phyloP scores from a whole-genome alignment of 2,888 invertebrate genomes.

The Ypsolopha scabrella region DNA sequence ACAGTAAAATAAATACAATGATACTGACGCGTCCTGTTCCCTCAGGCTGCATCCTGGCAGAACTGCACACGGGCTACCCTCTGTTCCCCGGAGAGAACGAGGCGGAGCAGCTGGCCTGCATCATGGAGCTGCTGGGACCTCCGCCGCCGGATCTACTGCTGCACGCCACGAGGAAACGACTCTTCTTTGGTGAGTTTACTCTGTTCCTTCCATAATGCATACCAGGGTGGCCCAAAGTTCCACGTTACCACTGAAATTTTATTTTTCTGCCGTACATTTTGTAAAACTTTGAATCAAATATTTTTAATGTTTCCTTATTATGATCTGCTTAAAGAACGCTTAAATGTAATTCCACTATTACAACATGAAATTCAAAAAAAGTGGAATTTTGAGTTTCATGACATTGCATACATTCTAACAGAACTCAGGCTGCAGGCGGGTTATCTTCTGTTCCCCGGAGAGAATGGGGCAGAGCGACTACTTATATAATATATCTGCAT shows the following conservation, averaged over 20 bases:
- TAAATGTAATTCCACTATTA: no score
- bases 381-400: no score
- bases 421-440: constrained; percentile 97
- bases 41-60: constrained; percentile 92
- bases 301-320: no score
- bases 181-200: constrained; percentile 81
- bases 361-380: no score
- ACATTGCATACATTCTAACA: constrained; percentile 96
- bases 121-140: constrained; percentile 94
- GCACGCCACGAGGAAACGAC: constrained; percentile 84
- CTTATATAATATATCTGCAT: no score
- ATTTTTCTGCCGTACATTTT: no score
- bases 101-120: constrained; percentile 95
- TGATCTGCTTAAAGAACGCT: no score
- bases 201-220: constrained; percentile 1
- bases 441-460: constrained; percentile 95
- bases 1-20: no score
- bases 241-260: no score
- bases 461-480: constrained; percentile 96
- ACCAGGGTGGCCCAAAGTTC: no score
- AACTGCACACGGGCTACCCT: constrained; percentile 95
- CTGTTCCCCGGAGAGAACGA: constrained; percentile 98
- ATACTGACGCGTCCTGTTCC: no score
- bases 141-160: constrained; percentile 90
- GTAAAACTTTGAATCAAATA: no score